Evolutionary conservation across 2,797 vertebrate genomes (phyloP).

Genomic region (Cyclopterus lumpus): DNA sequence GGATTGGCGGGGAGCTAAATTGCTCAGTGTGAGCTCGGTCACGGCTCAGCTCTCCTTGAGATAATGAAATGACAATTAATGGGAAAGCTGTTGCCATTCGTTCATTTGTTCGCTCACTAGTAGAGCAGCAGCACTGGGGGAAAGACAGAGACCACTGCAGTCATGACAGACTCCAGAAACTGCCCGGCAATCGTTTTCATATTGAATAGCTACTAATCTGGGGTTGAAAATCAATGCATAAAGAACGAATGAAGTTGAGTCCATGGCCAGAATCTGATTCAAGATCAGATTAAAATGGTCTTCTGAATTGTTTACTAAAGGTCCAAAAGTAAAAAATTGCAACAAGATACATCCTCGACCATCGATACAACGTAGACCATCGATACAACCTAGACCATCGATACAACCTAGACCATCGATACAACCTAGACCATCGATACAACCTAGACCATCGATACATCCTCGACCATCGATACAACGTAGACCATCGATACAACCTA

Average conservation of each 20-base stretch:
- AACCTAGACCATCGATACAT: no score
- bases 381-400: no score
- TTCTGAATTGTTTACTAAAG: background rate
- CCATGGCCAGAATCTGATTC: background rate
- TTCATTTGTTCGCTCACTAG: conserved; percentile 74
- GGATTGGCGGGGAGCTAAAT: conserved; percentile 83
- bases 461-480: no score
- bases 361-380: background rate
- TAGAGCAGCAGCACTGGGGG: conserved; percentile 52
- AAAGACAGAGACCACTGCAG: conserved; percentile 48
- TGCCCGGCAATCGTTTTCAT: conserved; percentile 40
- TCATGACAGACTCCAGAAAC: conserved; percentile 32
- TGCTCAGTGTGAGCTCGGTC: conserved; percentile 82
- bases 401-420: no score
- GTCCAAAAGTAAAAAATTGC: conserved; percentile 5
- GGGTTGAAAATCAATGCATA: conserved; percentile 27
- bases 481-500: no score
- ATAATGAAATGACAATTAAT: conserved; percentile 89
- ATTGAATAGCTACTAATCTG: conserved; percentile 22
- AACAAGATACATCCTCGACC: background rate
- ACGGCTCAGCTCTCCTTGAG: conserved; percentile 84
- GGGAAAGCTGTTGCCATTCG: conserved; percentile 81
- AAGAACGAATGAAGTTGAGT: background rate
- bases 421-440: no score
- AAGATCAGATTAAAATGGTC: conserved; percentile 2